These are phyloP conservation scores for Magallana angulata DNA, from an alignment of 1,140 invertebrate species.

Conservation along the genomic window DNA sequence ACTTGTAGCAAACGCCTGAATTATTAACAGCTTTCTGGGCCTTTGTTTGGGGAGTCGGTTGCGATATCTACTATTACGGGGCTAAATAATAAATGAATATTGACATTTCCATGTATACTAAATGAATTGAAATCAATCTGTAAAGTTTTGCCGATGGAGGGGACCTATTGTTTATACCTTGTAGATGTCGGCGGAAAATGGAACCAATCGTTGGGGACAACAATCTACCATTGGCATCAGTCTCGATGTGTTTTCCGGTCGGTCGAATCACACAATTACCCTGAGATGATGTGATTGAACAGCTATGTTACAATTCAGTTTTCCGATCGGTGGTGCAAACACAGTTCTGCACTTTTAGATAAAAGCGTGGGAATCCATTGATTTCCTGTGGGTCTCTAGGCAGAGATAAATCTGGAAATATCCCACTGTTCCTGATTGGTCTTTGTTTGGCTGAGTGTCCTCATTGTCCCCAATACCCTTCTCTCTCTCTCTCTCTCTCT, in stretches of 20 bases:
- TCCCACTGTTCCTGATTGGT: not conserved
- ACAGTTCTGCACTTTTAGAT: not conserved
- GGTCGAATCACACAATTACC: not conserved
- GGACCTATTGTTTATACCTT: not conserved
- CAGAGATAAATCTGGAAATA: not conserved
- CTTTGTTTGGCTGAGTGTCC: not conserved
- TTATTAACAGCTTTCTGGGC: not conserved
- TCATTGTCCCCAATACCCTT: not conserved
- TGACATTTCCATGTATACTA: not conserved
- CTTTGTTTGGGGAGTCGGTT: not conserved
- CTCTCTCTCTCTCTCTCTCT: too few relatives aligned
- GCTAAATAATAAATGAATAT: conserved; percentile 8
- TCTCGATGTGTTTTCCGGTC: not conserved
- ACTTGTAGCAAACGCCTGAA: not conserved
- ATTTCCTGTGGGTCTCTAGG: not conserved
- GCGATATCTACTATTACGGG: not conserved
- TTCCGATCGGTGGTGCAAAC: conserved; percentile 12
- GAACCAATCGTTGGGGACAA: not conserved
- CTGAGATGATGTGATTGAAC: not conserved
- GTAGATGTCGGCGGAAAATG: not conserved
- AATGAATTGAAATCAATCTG: not conserved
- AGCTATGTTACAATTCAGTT: not conserved
- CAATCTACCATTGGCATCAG: not conserved
- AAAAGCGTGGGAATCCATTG: conserved; percentile 20
- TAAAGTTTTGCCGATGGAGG: not conserved